Evolutionary conservation across 2,888 invertebrate genomes (phyloP).

Genomic region (Hypomecis punctinalis): DNA sequence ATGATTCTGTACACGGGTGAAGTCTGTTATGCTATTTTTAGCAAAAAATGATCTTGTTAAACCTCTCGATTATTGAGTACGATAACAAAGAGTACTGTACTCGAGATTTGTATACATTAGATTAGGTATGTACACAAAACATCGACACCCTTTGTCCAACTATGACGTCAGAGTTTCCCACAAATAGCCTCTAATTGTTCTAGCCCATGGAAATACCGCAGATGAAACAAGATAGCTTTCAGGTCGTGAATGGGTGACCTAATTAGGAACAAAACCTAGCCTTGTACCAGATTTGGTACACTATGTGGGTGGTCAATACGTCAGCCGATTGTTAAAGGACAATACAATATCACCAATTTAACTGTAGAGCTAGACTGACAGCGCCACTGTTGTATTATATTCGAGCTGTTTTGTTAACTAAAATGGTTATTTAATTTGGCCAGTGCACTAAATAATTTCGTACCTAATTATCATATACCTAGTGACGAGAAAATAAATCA

Average conservation of each 20-base stretch:
- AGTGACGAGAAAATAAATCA: background rate
- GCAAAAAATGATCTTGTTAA: no score
- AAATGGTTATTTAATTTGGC: background rate
- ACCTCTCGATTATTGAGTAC: no score
- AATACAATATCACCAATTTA: background rate
- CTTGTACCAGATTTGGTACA: constrained; percentile 22
- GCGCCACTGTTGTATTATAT: background rate
- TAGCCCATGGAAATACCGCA: background rate
- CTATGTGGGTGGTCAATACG: background rate
- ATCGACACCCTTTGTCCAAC: no score
- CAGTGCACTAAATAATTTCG: background rate
- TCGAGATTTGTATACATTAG: no score
- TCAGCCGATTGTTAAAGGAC: constrained; percentile 9
- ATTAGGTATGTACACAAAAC: no score
- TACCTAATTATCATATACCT: background rate
- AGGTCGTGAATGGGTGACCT: constrained; percentile 12
- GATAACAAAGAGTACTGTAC: no score
- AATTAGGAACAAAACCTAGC: constrained; percentile 18
- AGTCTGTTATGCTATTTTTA: no score
- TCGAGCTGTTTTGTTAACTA: background rate
- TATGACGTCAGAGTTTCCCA: no score
- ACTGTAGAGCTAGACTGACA: background rate
- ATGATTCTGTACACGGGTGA: no score
- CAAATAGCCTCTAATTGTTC: background rate
- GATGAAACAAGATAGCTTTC: constrained; percentile 9